Conservation (phyloP, 2,797 vertebrate genomes). For the Notolepis coatsorum region DNA sequence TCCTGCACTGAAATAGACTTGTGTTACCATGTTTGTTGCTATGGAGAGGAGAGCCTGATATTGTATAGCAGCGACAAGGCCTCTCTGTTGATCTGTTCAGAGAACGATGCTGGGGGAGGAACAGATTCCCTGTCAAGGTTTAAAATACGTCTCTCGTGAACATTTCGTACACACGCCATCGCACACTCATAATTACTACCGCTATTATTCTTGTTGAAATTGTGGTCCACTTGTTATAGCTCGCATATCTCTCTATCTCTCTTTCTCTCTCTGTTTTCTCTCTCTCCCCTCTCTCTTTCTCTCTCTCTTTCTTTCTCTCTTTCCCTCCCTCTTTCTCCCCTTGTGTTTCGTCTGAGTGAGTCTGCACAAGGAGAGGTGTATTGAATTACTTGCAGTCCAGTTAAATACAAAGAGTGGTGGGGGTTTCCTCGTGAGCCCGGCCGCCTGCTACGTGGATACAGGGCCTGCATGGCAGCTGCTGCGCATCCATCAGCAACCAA, state of each 20-base stretch:
- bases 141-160: neutral
- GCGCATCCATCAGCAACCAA: slow-evolving; percentile 41
- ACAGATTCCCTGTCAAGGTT: slow-evolving; percentile 11
- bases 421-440: slow-evolving; percentile 58
- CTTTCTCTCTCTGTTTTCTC: neutral
- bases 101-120: neutral
- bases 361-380: slow-evolving; percentile 67
- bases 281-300: neutral
- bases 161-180: slow-evolving; percentile 15
- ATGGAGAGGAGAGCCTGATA: slow-evolving; percentile 68
- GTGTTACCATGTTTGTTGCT: slow-evolving; percentile 77
- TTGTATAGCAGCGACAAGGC: slow-evolving; percentile 45
- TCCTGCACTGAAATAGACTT: slow-evolving; percentile 73
- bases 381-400: slow-evolving; percentile 75
- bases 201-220: slow-evolving; percentile 54
- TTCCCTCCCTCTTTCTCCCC: slow-evolving; percentile 38
- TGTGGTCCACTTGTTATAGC: slow-evolving; percentile 54
- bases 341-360: slow-evolving; percentile 66
- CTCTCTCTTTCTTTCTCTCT: neutral
- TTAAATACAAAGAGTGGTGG: slow-evolving; percentile 71
- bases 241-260: neutral
- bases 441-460: slow-evolving; percentile 19
- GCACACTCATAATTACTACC: neutral
- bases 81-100: neutral
- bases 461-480: slow-evolving; percentile 49